Conservation (phyloP, 2,888 invertebrate species). For the Melanophora roralis region DNA sequence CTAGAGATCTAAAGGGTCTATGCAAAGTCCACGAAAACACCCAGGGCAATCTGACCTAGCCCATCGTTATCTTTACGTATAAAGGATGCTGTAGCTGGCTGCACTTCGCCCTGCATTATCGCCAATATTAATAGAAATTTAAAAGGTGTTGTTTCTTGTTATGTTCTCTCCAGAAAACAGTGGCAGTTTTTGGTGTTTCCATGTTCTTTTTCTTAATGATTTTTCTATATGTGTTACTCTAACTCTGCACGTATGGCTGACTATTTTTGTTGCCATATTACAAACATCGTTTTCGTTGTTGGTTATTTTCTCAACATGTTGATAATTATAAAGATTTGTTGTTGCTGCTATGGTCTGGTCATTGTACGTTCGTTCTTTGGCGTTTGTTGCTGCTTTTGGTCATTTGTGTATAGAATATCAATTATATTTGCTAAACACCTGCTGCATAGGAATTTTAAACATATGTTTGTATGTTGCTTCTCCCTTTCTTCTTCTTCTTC, state of each 20-base stretch:
- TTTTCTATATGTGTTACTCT: slow-evolving; percentile 11
- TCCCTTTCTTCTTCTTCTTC: no score
- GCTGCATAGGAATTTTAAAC: slow-evolving; percentile 75
- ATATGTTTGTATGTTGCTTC: slow-evolving; percentile 31
- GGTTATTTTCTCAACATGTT: slow-evolving; percentile 24
- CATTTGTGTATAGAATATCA: slow-evolving; percentile 76
- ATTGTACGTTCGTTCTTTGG: slow-evolving; percentile 15
- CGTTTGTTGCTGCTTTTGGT: slow-evolving; percentile 59
- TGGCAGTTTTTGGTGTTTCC: slow-evolving; percentile 20
- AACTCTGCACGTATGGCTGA: not conserved
- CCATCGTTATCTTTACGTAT: no score
- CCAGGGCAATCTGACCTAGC: no score
- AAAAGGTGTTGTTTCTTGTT: slow-evolving; percentile 33
- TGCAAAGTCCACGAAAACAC: no score
- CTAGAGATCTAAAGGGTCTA: no score
- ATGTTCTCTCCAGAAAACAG: not conserved
- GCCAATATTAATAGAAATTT: not conserved
- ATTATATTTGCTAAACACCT: slow-evolving; percentile 78
- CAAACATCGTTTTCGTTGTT: slow-evolving; percentile 33
- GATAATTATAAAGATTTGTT: slow-evolving; percentile 38
- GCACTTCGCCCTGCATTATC: not conserved
- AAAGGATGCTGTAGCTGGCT: no score
- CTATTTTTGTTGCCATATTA: slow-evolving; percentile 11
- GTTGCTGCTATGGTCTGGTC: slow-evolving; percentile 28
- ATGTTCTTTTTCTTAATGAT: slow-evolving; percentile 3